Conservation (phyloP, 37 sponge, comb jelly and placozoan species). For the Tethya wilhelma region DNA sequence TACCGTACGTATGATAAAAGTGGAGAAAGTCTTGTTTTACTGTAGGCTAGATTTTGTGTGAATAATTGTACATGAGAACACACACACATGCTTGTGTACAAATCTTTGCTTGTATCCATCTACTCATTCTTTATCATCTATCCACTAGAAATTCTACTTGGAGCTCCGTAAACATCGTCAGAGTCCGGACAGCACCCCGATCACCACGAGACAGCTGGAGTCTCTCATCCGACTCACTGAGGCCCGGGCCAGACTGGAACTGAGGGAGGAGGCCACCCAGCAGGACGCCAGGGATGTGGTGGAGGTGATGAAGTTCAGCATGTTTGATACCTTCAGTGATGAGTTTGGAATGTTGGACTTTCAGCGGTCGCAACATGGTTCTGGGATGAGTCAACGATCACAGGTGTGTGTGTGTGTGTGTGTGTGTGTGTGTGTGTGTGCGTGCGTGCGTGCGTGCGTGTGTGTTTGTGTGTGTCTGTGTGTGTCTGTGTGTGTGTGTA, state of each 20-base stretch:
- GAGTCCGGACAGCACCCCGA: slow-evolving; percentile 79
- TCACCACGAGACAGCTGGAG: slow-evolving; percentile 97
- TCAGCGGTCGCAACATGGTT: slow-evolving; percentile 86
- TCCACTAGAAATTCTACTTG: slow-evolving; percentile 93
- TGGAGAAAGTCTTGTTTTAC: too few species aligned
- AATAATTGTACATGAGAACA: neutral
- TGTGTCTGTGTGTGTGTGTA: too few species aligned
- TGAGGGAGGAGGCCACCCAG: slow-evolving; percentile 80
- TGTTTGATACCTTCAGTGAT: slow-evolving; percentile 87
- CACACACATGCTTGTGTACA: neutral
- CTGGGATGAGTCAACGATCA: slow-evolving; percentile 82
- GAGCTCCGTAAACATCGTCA: slow-evolving; percentile 79
- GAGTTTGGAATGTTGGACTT: slow-evolving; percentile 85
- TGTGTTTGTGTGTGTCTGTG: too few species aligned
- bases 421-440: slow-evolving; percentile 4
- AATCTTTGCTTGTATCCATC: neutral
- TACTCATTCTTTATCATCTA: too few species aligned
- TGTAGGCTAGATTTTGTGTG: too few species aligned
- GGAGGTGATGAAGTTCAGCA: slow-evolving; percentile 92
- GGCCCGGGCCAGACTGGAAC: slow-evolving; percentile 87
- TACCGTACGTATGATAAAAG: too few species aligned
- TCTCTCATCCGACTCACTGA: slow-evolving; percentile 96
- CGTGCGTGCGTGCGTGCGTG: neutral
- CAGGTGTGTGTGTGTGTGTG: slow-evolving; percentile 29
- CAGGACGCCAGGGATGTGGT: slow-evolving; percentile 93